Base-by-base conservation (phyloP, 2,888 invertebrate species). In the Tuberolachnus salignus region DNA sequence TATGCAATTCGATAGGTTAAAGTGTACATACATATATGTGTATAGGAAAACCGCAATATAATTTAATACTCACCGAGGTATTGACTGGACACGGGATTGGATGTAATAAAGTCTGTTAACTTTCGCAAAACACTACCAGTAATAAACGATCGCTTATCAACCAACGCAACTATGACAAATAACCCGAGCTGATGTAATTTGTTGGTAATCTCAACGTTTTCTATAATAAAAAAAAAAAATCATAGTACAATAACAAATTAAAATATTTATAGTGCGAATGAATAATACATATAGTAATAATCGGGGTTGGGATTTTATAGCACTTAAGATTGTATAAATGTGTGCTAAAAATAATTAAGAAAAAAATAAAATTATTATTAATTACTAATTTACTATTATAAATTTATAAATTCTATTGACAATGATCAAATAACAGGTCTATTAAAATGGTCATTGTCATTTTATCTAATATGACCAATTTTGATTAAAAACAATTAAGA, bases 21-120 rank as follows among this genome's bases (percentile, higher is more conserved):
- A 16, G 21, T 55, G 1, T 8, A 46, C 6, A 46, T 10, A 46
- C 13, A 46, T 46, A 13, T 8, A 46, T 46, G 13, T 46, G 10
- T 46, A 46, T 46, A 46, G 0, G n/a, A 61, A 34, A 34, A 26
- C 26, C 8, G 61, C 19, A n/a, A 55, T 55, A 69, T 44, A 42
- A 55, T 9, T 9, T 21, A 46, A 46, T 83, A 89, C 90, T 89
- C 83, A 89, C 90, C 89, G 55, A 89, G 88, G 83, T 89, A 90
- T 82, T 90, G 90, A 46, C 85, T 84, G 61, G 88, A 87, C 80
- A 86, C 86, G 72, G 88, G 88, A 81, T 88, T 87, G 0, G 87
- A 86, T 14, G 89, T 84, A 85, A 91, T 89, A 85, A 88, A 87
- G 81, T 88, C 87, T 1, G 88, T 87, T 53, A 91, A 84, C 42